Conservation (phyloP, 1,140 invertebrate genomes). For the Melipona quadrifasciata region DNA sequence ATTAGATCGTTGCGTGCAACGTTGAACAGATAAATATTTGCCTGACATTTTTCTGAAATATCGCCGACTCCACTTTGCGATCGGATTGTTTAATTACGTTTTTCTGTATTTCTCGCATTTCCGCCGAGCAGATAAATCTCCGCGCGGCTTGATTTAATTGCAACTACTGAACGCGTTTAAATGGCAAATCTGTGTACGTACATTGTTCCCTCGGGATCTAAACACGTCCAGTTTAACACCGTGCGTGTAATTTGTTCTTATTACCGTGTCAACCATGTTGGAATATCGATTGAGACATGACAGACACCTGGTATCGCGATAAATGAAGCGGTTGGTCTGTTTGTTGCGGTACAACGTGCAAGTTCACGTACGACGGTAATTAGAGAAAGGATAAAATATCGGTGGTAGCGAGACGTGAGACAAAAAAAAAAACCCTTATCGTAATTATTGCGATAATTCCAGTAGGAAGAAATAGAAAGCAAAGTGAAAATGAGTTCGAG, state of each 20-base stretch:
- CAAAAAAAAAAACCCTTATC: not conserved
- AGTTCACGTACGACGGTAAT: not conserved
- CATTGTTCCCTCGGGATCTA: not conserved
- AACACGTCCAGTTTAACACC: not conserved
- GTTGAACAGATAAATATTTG: not conserved
- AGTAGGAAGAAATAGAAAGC: not conserved
- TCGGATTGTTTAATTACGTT: not conserved
- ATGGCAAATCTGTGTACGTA: not conserved
- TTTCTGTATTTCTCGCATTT: not conserved
- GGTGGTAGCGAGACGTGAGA: not conserved
- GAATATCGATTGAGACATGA: not conserved
- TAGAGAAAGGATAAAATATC: not conserved
- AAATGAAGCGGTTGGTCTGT: not conserved
- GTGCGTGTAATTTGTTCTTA: not conserved
- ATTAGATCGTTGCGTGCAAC: not conserved
- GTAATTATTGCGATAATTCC: not conserved
- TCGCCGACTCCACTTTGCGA: not conserved
- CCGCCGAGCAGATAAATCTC: not conserved
- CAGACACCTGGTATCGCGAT: not conserved
- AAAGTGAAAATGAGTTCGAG: not conserved
- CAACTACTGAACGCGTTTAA: not conserved
- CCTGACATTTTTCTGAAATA: not conserved
- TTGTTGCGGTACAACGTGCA: not conserved
- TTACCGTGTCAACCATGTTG: not conserved
- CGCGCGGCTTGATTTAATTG: not conserved